Conservation (phyloP, 1,140 invertebrate species). For the Lordiphosa clarofinis region DNA sequence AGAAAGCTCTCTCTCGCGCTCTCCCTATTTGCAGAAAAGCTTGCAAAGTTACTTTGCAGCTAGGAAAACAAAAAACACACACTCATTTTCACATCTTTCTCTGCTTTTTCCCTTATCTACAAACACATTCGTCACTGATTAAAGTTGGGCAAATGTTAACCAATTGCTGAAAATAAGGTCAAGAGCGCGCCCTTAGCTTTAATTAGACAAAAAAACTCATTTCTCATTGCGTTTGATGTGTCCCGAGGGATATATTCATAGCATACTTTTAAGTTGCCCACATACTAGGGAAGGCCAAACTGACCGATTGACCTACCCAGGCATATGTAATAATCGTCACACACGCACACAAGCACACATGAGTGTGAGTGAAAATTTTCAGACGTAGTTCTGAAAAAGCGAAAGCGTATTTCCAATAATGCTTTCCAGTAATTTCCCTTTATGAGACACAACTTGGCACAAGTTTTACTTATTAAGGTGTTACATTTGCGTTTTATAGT, state of each 20-base stretch:
- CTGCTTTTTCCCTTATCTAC: conserved; percentile 20
- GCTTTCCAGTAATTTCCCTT: not conserved
- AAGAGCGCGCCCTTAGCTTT: conserved; percentile 51
- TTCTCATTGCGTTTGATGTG: conserved; percentile 44
- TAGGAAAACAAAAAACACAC: conserved; percentile 34
- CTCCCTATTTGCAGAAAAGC: conserved; percentile 51
- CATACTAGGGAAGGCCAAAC: conserved; percentile 34
- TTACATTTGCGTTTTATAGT: conserved; percentile 19
- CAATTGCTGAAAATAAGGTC: conserved; percentile 43
- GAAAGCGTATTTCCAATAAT: conserved; percentile 33
- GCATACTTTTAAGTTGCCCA: conserved; percentile 36
- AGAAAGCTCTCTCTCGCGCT: conserved; percentile 16
- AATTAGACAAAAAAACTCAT: conserved; percentile 14
- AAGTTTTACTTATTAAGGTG: not conserved
- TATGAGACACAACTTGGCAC: not conserved
- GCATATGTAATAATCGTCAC: conserved; percentile 62
- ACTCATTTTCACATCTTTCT: conserved; percentile 39
- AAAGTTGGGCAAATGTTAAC: conserved; percentile 25
- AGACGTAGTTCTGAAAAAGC: conserved; percentile 44
- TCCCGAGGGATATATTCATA: conserved; percentile 41
- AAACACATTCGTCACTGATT: conserved; percentile 33
- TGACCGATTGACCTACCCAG: conserved; percentile 74
- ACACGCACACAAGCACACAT: conserved; percentile 21
- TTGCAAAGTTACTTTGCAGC: conserved; percentile 47
- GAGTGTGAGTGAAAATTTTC: conserved; percentile 56